Base-by-base conservation (phyloP, 2,113 vertebrate genomes). In the Ochotona curzoniae region DNA sequence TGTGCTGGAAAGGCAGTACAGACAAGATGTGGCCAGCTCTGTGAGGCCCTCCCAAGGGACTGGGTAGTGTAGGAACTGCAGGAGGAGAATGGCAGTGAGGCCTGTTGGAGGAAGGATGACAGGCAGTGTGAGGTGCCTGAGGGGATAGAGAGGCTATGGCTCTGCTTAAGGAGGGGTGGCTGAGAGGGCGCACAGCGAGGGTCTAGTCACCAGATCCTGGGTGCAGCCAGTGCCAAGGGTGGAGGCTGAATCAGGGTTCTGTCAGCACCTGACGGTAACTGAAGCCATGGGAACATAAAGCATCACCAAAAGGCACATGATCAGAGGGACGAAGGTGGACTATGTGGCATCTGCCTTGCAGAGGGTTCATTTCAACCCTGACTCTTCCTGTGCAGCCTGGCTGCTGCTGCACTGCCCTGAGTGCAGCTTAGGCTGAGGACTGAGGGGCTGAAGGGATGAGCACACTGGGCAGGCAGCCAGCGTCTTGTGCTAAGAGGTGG, bases 271-370 rank as follows among this genome's bases (percentile, higher is more conserved):
- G 23, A 15, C 28, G 73, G 63, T 64, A 83, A 66, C 67, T 84
- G 30, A 87, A 38, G 57, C 35, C 75, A 84, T 2, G 71, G 67
- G 66, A 32, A 82, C 28, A 35, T 18, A 94, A 28, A 60, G 73
- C 80, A 87, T 69, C 26, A 61, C 51, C 75, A 25, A 66, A 69
- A 66, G 44, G 49, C 18, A 63, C 82, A 81, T 10, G 87, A 21
- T 47, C 85, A 64, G 30, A 61, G 8, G 35, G 73, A 91, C 74
- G 47, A 92, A 90, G 38, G 23, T 38, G 49, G 86, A 85, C 73
- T 69, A 38, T 57, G 44, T 93, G 74, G 64, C 73, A 60, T 82
- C 63, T 49, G 30, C 67, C 64, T 76, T 71, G 25, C 71, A 38
- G 32, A 23, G 61, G 23, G 71, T 25, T 83, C 44, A 32, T 35